Percentiles rank a stretch among this genome's conserved stretches.
Conservation (phyloP, 2,888 invertebrate species). For the Trissoscelio sp. region DNA sequence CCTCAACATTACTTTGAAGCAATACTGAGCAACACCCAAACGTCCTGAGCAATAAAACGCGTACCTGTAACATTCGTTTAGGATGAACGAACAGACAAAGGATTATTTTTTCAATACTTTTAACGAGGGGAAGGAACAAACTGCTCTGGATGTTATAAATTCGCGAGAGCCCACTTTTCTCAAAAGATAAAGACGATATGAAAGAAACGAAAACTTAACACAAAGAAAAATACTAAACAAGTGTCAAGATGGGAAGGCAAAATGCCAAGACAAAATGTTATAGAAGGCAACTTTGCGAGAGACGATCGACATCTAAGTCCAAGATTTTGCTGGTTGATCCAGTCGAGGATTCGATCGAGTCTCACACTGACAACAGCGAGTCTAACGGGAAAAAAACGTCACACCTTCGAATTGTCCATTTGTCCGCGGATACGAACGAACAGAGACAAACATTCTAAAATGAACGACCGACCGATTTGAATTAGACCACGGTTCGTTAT, state of each 20-base stretch:
- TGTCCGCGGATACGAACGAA: slow-evolving; percentile 47
- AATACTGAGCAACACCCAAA: slow-evolving; percentile 73
- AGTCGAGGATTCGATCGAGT: slow-evolving; percentile 79
- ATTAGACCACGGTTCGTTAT: slow-evolving; percentile 62
- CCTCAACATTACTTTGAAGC: slow-evolving; percentile 69
- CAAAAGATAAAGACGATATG: slow-evolving; percentile 9
- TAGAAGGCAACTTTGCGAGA: slow-evolving; percentile 67
- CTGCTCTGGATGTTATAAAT: slow-evolving; percentile 64
- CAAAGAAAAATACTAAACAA: not conserved
- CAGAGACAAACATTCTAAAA: slow-evolving; percentile 58
- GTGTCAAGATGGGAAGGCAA: not conserved
- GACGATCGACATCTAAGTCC: slow-evolving; percentile 76
- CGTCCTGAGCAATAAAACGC: slow-evolving; percentile 77
- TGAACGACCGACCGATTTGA: slow-evolving; percentile 33
- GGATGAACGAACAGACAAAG: slow-evolving; percentile 47
- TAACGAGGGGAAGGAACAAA: slow-evolving; percentile 26
- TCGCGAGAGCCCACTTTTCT: slow-evolving; percentile 76
- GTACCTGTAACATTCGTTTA: slow-evolving; percentile 73
- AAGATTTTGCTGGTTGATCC: slow-evolving; percentile 79
- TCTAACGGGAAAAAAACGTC: not conserved
- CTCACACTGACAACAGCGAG: slow-evolving; percentile 67
- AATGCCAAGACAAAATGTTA: not conserved
- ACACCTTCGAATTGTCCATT: slow-evolving; percentile 47
- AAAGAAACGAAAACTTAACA: not conserved
- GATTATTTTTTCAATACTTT: slow-evolving; percentile 70